Evolutionary conservation across 2,888 invertebrate species (phyloP).

Genomic region (Cerastoderma edule): DNA sequence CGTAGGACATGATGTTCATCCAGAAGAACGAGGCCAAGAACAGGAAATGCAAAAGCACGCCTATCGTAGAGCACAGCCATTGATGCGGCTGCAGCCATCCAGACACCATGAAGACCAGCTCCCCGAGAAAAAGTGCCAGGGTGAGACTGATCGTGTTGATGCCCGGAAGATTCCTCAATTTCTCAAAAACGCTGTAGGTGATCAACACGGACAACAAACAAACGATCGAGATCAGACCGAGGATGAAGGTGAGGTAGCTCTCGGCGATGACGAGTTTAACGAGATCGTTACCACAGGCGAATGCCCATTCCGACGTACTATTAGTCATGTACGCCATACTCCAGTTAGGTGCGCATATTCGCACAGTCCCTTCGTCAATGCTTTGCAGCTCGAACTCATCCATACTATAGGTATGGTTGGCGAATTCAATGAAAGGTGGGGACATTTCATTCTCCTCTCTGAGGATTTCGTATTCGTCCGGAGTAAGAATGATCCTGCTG

Average conservation of each 20-base stretch:
- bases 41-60: slow-evolving; percentile 88
- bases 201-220: slow-evolving; percentile 79
- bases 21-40: slow-evolving; percentile 88
- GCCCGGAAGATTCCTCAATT: slow-evolving; percentile 82
- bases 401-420: slow-evolving; percentile 63
- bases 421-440: slow-evolving; percentile 54
- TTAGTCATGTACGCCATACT: slow-evolving; percentile 6
- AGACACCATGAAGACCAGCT: slow-evolving; percentile 76
- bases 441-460: slow-evolving; percentile 54
- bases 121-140: slow-evolving; percentile 78
- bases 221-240: slow-evolving; percentile 77
- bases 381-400: slow-evolving; percentile 67
- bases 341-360: slow-evolving; percentile 68
- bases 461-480: slow-evolving; percentile 62
- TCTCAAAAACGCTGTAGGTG: slow-evolving; percentile 79
- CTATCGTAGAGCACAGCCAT: slow-evolving; percentile 85
- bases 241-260: slow-evolving; percentile 69
- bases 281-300: slow-evolving; percentile 63
- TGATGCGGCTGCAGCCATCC: slow-evolving; percentile 59
- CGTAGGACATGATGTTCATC: slow-evolving; percentile 88
- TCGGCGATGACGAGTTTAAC: slow-evolving; percentile 63
- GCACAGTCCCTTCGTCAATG: slow-evolving; percentile 52
- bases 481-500: slow-evolving; percentile 59
- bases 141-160: slow-evolving; percentile 83
- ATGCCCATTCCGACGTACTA: slow-evolving; percentile 21